Percentiles rank a stretch among this genome's conserved stretches.
Conservation (phyloP, 2,797 vertebrate species). For the Melanotaenia maccullochi region DNA sequence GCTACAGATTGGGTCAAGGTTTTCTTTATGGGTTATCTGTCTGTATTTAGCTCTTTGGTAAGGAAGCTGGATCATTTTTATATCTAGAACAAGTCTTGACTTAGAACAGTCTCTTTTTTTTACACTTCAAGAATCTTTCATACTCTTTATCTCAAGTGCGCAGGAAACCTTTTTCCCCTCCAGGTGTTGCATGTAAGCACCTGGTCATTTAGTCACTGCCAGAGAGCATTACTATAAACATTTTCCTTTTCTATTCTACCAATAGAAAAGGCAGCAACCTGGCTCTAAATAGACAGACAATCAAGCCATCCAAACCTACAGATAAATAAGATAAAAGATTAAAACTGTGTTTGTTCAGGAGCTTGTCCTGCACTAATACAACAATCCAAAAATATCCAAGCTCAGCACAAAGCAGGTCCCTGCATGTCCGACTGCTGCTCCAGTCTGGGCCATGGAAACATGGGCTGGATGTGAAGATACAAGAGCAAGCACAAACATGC, state of each 20-base stretch:
- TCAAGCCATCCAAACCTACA: constrained; percentile 6
- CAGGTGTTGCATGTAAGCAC: constrained; percentile 14
- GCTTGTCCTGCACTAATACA: constrained; percentile 42
- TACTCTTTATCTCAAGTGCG: constrained; percentile 5
- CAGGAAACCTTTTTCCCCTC: constrained; percentile 22
- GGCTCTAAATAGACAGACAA: constrained; percentile 6
- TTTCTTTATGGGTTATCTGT: constrained; percentile 52
- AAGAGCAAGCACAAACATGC: constrained; percentile 22
- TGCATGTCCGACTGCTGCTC: constrained; percentile 55
- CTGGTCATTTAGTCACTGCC: constrained; percentile 7
- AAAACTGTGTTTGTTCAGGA: constrained; percentile 20
- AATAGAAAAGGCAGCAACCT: constrained; percentile 22
- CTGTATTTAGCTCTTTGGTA: constrained; percentile 56
- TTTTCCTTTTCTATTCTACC: background rate
- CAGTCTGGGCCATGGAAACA: constrained; percentile 46
- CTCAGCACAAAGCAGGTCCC: constrained; percentile 59
- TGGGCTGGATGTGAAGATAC: constrained; percentile 37
- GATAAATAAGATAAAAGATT: constrained; percentile 28
- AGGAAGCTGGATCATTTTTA: constrained; percentile 29
- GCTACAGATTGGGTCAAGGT: constrained; percentile 46
- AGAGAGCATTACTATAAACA: background rate
- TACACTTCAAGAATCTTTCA: constrained; percentile 1
- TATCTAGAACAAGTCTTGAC: constrained; percentile 34
- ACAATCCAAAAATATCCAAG: constrained; percentile 67
- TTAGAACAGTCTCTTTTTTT: constrained; percentile 23